phyloP scores from a whole-genome alignment of 92 coral and sea anemone species.

The Galaxea fascicularis region DNA sequence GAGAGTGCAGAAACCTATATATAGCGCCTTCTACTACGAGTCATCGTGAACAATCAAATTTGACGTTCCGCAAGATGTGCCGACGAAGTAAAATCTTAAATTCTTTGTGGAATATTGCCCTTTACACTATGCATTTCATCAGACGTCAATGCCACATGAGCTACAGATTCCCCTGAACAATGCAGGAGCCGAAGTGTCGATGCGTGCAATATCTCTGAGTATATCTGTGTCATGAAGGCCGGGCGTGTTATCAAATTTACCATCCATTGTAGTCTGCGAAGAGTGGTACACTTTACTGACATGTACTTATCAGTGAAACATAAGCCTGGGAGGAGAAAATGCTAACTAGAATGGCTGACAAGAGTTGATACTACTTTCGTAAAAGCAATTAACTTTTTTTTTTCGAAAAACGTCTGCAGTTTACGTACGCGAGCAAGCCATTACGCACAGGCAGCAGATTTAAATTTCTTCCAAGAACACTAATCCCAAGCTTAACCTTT shows the following conservation, averaged over 20 bases:
- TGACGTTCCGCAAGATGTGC: not conserved
- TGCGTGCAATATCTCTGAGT: not conserved
- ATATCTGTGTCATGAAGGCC: not conserved
- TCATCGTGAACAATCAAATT: not conserved
- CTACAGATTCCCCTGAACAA: not conserved
- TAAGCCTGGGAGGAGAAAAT: conserved; percentile 24
- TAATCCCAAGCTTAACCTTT: conserved; percentile 45
- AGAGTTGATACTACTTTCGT: conserved; percentile 29
- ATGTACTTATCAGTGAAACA: conserved; percentile 37
- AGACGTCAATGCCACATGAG: not conserved
- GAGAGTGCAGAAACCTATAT: not conserved
- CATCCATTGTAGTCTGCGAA: conserved; percentile 37
- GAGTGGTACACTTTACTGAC: not conserved
- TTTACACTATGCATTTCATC: conserved; percentile 1
- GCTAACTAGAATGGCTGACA: conserved; percentile 45
- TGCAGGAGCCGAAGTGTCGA: not conserved
- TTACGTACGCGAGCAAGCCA: not conserved
- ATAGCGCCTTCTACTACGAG: not conserved
- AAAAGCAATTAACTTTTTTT: conserved; percentile 2
- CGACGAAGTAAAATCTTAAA: not conserved
- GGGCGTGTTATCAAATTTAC: conserved; percentile 37
- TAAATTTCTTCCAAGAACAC: not conserved
- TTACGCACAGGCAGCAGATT: conserved; percentile 2
- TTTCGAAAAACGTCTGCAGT: not conserved
- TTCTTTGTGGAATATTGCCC: not conserved